phyloP scores from a whole-genome alignment of 2,888 invertebrate species.

The Athalia rosae region DNA sequence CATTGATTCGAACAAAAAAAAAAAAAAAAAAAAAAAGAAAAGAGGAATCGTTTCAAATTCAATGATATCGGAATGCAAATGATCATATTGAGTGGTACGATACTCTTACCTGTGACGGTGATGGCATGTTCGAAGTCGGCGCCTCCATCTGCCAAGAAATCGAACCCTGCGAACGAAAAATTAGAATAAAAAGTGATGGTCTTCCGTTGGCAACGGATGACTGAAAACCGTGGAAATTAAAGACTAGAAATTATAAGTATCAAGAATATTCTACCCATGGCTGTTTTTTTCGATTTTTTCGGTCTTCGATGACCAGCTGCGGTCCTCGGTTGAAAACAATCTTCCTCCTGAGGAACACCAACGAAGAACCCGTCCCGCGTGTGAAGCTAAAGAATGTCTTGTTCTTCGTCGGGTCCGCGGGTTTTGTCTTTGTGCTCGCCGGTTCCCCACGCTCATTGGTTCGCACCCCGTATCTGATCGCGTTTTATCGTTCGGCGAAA shows the following conservation, averaged over 20 bases:
- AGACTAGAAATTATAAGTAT: slow-evolving; percentile 13
- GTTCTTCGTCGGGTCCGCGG: slow-evolving; percentile 63
- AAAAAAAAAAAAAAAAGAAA: background rate
- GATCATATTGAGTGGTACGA: too few species aligned
- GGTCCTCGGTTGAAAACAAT: background rate
- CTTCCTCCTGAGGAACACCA: background rate
- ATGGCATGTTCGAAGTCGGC: slow-evolving; percentile 85
- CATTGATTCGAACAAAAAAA: background rate
- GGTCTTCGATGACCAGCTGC: background rate
- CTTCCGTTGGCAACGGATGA: background rate
- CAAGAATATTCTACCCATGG: slow-evolving; percentile 28
- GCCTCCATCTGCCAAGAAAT: slow-evolving; percentile 83
- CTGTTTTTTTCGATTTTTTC: background rate
- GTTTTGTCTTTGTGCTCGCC: slow-evolving; percentile 62
- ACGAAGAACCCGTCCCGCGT: slow-evolving; percentile 36
- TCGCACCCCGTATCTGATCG: slow-evolving; percentile 61
- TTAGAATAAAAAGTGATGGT: slow-evolving; percentile 29
- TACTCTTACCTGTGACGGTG: slow-evolving; percentile 80
- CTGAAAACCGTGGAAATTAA: background rate
- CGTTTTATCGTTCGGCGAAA: slow-evolving; percentile 54
- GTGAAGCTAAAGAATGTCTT: slow-evolving; percentile 60
- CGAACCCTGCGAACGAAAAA: slow-evolving; percentile 78
- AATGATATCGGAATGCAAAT: background rate
- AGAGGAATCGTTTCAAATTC: background rate
- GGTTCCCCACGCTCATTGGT: slow-evolving; percentile 66